Percentiles rank a stretch among this genome's conserved stretches.
These are phyloP conservation scores for Tiphia femorata DNA, from an alignment of 2,888 invertebrate genomes.

Conservation along the genomic window DNA sequence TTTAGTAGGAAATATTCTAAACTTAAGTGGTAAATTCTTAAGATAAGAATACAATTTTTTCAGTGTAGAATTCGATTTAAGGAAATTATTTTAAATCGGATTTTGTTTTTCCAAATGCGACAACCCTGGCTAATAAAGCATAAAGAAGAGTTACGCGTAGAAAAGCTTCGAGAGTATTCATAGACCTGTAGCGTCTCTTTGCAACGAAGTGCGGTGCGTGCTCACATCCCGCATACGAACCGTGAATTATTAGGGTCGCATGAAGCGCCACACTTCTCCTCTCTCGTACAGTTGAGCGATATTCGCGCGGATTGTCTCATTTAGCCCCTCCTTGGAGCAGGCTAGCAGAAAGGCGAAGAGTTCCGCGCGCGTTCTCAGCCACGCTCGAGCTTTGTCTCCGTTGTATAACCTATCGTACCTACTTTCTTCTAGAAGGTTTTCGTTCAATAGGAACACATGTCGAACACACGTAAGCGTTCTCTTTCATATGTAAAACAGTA, in stretches of 20 bases:
- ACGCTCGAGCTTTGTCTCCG: neutral
- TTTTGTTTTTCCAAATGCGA: neutral
- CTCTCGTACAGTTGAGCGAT: constrained; percentile 57
- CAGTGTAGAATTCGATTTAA: too few species aligned
- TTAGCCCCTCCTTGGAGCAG: constrained; percentile 66
- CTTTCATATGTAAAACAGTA: neutral
- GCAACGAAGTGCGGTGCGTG: constrained; percentile 51
- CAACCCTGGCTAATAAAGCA: too few species aligned
- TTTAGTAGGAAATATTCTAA: too few species aligned
- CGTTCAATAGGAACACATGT: constrained; percentile 1
- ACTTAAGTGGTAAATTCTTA: too few species aligned
- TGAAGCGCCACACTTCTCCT: constrained; percentile 52
- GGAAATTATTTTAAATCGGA: neutral
- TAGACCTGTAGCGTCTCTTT: constrained; percentile 14
- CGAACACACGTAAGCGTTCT: neutral
- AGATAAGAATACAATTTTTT: too few species aligned
- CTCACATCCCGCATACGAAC: constrained; percentile 66
- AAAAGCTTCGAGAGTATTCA: too few species aligned
- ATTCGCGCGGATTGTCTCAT: constrained; percentile 68
- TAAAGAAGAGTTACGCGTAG: too few species aligned
- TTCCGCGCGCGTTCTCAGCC: neutral
- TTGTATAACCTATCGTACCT: constrained; percentile 18
- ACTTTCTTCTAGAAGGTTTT: constrained; percentile 18
- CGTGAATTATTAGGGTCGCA: constrained; percentile 56
- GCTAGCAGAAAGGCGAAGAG: constrained; percentile 39